phyloP scores from a whole-genome alignment of 2,888 invertebrate species.

The Drosophila cognata region DNA sequence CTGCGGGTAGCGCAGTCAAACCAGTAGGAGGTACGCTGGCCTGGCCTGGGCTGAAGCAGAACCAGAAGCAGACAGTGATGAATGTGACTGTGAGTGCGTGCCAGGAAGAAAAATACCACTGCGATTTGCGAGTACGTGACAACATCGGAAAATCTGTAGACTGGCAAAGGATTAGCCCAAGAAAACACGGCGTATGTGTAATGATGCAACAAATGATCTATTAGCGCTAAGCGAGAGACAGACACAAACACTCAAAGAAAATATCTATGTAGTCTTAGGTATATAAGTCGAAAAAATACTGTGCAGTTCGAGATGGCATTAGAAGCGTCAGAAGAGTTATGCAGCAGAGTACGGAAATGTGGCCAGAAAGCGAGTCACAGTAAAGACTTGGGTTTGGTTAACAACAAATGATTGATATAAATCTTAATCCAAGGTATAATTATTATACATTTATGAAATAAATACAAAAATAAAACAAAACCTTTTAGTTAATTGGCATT shows the following conservation, averaged over 20 bases:
- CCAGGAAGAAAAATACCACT: conserved; percentile 49
- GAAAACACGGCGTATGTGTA: conserved; percentile 58
- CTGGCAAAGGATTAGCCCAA: conserved; percentile 65
- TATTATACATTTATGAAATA: not conserved
- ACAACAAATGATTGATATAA: not conserved
- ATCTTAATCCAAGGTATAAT: not conserved
- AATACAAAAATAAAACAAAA: not conserved
- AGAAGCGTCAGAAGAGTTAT: not conserved
- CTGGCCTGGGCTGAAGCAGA: not conserved
- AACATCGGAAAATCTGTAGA: conserved; percentile 47
- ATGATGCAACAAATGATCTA: conserved; percentile 74
- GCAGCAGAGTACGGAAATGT: not conserved
- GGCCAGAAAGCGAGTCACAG: not conserved
- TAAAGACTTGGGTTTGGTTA: not conserved
- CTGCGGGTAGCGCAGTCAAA: conserved; percentile 25
- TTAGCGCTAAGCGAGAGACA: conserved; percentile 26
- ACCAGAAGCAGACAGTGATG: conserved; percentile 64
- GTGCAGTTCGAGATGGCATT: not conserved
- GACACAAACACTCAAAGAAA: conserved; percentile 5
- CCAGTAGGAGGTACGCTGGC: not conserved
- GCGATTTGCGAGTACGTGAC: conserved; percentile 68
- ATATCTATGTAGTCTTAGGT: not conserved
- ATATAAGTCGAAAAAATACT: not conserved
- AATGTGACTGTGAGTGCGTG: conserved; percentile 60
- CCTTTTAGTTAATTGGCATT: not conserved